A percentile compares a stretch with the other conserved stretches of the same genome.
phyloP scores from a whole-genome alignment of 2,113 vertebrate genomes.

The Amblyopsis rosae region DNA sequence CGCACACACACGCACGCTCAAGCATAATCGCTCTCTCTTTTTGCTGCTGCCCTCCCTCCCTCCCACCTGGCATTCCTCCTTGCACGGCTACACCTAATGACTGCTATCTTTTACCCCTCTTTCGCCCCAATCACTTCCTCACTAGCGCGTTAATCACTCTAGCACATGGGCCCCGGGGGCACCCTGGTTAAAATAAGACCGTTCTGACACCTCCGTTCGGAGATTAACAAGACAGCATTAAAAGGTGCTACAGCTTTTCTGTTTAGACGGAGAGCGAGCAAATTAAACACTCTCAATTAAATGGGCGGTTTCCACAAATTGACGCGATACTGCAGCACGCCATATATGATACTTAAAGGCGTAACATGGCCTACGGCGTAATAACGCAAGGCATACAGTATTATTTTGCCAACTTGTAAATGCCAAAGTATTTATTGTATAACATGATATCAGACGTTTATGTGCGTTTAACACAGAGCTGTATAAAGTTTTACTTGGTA shows the following conservation, averaged over 20 bases:
- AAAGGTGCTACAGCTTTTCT: constrained; percentile 62
- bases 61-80: constrained; percentile 60
- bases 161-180: constrained; percentile 59
- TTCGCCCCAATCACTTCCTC: constrained; percentile 56
- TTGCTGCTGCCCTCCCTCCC: constrained; percentile 33
- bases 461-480: not conserved
- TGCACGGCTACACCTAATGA: constrained; percentile 63
- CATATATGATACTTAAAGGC: not conserved
- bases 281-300: constrained; percentile 17
- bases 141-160: constrained; percentile 57
- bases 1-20: constrained; percentile 11
- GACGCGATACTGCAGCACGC: constrained; percentile 54
- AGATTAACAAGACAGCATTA: constrained; percentile 72
- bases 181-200: constrained; percentile 70
- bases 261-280: constrained; percentile 21
- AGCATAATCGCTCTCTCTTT: constrained; percentile 6
- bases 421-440: too few relatives aligned
- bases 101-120: constrained; percentile 59
- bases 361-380: too few relatives aligned
- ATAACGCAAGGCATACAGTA: too few relatives aligned
- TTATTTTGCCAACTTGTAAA: too few relatives aligned
- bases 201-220: constrained; percentile 69
- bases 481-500: not conserved
- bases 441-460: not conserved
- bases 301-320: constrained; percentile 18